Base-by-base conservation (phyloP, 2,113 vertebrate species). In the Ciconia maguari region DNA sequence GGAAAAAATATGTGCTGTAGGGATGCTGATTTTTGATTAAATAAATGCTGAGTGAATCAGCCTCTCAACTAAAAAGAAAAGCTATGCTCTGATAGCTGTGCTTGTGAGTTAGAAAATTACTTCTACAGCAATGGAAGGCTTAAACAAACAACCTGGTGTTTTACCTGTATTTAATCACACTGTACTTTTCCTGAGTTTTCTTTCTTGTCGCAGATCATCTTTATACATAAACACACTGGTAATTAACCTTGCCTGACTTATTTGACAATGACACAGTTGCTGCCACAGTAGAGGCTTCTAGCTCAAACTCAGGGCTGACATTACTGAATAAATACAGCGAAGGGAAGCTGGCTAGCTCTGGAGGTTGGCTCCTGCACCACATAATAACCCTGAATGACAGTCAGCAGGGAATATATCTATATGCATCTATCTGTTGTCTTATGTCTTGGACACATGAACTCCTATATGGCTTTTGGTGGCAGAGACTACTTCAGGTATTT, bases 11-110 rank as follows among this genome's bases (percentile, higher is more conserved):
- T 30, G 68, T 71, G 34, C 25, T 93, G 38, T 44, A 32, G 16
- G 79, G 57, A 88, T 91, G 61, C 27, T 87, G 85, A 51, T 13
- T 80, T 97, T 89, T 83, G 60, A 86, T 95, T 55, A 94, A 91
- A 81, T 44, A 71, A 44, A 71, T 1, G 10, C 7, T 58, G 48
- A 89, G 11, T 74, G 66, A 75, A 52, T 60, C 18, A 27, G 8
- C 36, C 69, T 94, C 79, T 93, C 6, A 36, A 51, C 15, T 34
- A 38, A 87, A 77, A 60, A 41, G 75, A 88, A 86, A 83, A 60
- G 1, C 70, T 79, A 29, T 68, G 29, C 10, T 90, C n/a, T 19
- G 13, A n/a, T 42, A 61, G 38, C 36, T 75, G 26, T 62, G 48
- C 46, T 85, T 2, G 1, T 44, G 41, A 90, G 41, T 60, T 0